Conservation (phyloP, 2,113 vertebrate species). For the Xenopus laevis region DNA sequence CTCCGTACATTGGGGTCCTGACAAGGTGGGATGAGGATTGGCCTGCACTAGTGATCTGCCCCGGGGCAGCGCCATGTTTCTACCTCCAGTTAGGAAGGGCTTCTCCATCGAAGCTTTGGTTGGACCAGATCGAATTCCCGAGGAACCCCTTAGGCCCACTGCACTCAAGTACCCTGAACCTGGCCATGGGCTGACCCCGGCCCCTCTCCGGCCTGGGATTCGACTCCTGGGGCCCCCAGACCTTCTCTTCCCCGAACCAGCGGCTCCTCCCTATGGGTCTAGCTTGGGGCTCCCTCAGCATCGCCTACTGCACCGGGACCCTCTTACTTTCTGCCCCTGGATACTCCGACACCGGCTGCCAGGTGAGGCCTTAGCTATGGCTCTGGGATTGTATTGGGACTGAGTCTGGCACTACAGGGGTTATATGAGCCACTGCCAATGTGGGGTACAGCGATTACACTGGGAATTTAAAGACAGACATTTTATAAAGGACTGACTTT, state of each 20-base stretch:
- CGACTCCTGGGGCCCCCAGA: slow-evolving; percentile 51
- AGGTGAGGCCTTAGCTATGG: neutral
- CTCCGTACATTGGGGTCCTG: no score
- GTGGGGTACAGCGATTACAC: no score
- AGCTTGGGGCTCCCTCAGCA: slow-evolving; percentile 35
- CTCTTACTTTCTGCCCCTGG: neutral
- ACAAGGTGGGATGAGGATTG: neutral
- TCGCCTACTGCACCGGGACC: slow-evolving; percentile 30
- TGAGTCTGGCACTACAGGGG: no score
- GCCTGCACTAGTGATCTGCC: slow-evolving; percentile 22
- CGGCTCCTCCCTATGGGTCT: slow-evolving; percentile 49
- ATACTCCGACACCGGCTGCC: slow-evolving; percentile 1
- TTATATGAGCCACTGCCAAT: no score
- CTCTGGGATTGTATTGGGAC: neutral
- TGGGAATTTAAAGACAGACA: no score
- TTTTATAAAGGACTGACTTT: no score
- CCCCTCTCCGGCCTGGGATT: neutral
- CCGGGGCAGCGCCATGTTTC: slow-evolving; percentile 56
- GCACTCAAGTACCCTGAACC: slow-evolving; percentile 48
- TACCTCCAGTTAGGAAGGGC: slow-evolving; percentile 61
- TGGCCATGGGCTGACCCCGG: neutral
- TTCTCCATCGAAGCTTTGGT: slow-evolving; percentile 73
- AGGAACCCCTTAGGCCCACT: slow-evolving; percentile 58
- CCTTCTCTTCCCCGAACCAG: slow-evolving; percentile 67
- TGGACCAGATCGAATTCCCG: slow-evolving; percentile 59